Conservation (phyloP, 2,113 vertebrate species). For the Vidua macroura region DNA sequence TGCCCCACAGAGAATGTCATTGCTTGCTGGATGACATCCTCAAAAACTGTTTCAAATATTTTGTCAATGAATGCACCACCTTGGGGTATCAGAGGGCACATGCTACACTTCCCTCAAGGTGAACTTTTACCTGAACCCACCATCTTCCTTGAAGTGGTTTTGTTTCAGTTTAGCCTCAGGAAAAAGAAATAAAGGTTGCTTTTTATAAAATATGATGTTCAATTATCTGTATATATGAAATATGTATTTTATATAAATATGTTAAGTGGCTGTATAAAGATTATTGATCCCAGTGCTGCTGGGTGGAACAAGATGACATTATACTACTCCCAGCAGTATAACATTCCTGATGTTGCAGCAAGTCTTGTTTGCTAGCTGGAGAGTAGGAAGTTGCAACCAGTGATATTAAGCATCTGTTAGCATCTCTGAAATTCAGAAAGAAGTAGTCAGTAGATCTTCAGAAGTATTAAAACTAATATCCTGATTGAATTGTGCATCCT, state of each 20-base stretch:
- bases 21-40: not conserved
- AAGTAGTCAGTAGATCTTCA: not conserved
- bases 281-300: not conserved
- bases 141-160: not conserved
- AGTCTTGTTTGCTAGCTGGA: not conserved
- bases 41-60: not conserved
- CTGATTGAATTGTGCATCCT: not conserved
- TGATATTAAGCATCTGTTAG: not conserved
- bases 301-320: not conserved
- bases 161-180: not conserved
- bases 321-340: not conserved
- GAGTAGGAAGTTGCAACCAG: not conserved
- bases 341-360: not conserved
- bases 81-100: rapidly evolving
- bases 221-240: not conserved
- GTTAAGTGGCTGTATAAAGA: not conserved
- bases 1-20: not conserved
- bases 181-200: not conserved
- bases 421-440: not conserved
- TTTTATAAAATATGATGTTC: not conserved
- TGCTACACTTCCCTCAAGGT: not conserved
- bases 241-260: not conserved
- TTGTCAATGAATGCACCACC: not conserved
- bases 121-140: not conserved
- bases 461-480: not conserved